Evolutionary conservation across 2,888 invertebrate species (phyloP).

Genomic region (Lasius fuliginosus): DNA sequence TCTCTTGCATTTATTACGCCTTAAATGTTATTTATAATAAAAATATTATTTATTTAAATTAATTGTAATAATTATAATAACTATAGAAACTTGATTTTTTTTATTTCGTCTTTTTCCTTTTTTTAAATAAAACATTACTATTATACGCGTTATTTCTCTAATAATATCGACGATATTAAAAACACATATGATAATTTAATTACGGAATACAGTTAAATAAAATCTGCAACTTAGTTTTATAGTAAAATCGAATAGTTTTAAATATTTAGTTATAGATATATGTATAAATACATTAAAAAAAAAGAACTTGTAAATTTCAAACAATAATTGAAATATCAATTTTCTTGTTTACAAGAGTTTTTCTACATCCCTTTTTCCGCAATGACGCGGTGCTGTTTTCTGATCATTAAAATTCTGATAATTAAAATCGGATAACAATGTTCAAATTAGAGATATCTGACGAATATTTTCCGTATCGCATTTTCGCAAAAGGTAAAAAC

Average conservation of each 20-base stretch:
- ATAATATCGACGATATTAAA: slow-evolving; percentile 36
- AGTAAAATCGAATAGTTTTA: slow-evolving; percentile 17
- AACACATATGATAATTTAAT: not conserved
- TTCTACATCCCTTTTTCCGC: not conserved
- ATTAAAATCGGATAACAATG: slow-evolving; percentile 58
- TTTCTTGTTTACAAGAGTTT: slow-evolving; percentile 46
- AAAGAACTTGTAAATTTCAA: slow-evolving; percentile 11
- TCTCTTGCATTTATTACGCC: not conserved
- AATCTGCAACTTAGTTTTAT: not conserved
- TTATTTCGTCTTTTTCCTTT: not conserved
- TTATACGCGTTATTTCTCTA: slow-evolving; percentile 3
- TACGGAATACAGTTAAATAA: not conserved
- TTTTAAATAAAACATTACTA: not conserved
- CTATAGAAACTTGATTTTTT: not conserved
- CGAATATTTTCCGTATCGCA: slow-evolving; percentile 56
- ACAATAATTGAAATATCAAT: slow-evolving; percentile 45
- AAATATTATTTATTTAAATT: slow-evolving; percentile 32
- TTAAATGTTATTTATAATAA: slow-evolving; percentile 22
- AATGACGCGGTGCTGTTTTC: slow-evolving; percentile 49
- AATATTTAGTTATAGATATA: not conserved
- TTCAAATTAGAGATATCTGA: slow-evolving; percentile 52
- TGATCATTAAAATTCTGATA: no score
- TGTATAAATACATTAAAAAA: slow-evolving; percentile 27
- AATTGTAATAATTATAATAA: slow-evolving; percentile 5
- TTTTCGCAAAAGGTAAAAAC: slow-evolving; percentile 56